Evolutionary conservation across 2,113 vertebrate species (phyloP).

Genomic region (Pteruthius melanotis): DNA sequence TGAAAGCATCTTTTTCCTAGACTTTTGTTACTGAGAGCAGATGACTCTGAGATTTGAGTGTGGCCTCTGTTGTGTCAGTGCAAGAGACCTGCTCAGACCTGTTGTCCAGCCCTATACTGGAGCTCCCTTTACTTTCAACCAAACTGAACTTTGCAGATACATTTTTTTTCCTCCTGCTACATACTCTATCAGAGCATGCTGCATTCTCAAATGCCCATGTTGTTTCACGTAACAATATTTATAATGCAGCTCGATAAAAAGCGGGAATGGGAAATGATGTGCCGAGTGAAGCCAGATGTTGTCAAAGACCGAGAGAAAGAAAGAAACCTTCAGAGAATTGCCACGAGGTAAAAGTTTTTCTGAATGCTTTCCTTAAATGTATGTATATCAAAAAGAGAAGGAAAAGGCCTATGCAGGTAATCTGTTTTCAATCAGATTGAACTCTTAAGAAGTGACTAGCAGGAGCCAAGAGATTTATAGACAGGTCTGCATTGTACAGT

Average conservation of each 20-base stretch:
- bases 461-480: slow-evolving; percentile 48
- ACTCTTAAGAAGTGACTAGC: slow-evolving; percentile 34
- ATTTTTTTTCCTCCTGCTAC: not conserved
- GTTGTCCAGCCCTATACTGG: not conserved
- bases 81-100: not conserved
- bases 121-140: not conserved
- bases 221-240: slow-evolving; percentile 67
- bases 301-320: slow-evolving; percentile 85
- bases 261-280: slow-evolving; percentile 90
- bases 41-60: not conserved
- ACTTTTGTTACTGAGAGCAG: not conserved
- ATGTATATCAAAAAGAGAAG: not conserved
- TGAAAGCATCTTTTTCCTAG: not conserved
- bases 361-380: not conserved
- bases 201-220: slow-evolving; percentile 25
- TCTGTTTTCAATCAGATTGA: slow-evolving; percentile 55
- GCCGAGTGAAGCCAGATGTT: slow-evolving; percentile 88
- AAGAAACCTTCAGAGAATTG: slow-evolving; percentile 85
- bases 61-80: not conserved
- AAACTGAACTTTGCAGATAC: not conserved
- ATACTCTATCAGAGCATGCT: not conserved
- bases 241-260: slow-evolving; percentile 84
- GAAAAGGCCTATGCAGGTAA: slow-evolving; percentile 18
- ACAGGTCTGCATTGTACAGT: not conserved
- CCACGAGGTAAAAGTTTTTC: slow-evolving; percentile 83